Evolutionary conservation across 1,140 invertebrate genomes (phyloP), one percentile per base, ranked within the genome.

Genomic region (Asbolus verrucosus): DNA sequence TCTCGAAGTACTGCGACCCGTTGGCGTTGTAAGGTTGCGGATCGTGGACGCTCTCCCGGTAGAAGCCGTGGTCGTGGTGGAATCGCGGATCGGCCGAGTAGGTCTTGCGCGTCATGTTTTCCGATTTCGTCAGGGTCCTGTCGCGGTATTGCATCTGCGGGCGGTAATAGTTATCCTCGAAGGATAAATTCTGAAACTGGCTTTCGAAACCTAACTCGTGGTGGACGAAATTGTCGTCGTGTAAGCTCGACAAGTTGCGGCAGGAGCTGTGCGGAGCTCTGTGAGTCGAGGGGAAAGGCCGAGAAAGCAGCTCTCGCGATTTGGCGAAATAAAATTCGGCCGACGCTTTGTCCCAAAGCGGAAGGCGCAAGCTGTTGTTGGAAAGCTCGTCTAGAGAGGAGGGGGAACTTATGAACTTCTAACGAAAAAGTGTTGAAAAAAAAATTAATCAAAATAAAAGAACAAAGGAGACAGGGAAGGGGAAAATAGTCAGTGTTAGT

Each of bases 261-360:
- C 75, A 79, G 1, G 76, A 78, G 65, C 65, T 75, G 38, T 80
- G 75, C 0, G 73, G 73, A n/a, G 62, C 68, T 65, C 68, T 59
- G 31, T 63, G 65, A 1, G 75, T 61, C n/a, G 73, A 72, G n/a
- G 78, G 77, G 67, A 81, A 84, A 0, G 88, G 87, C 39, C 87
- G 87, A 0, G 87, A 87, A 0, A 91, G 79, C 0, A 91, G 78
- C 79, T 91, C 89, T 1, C 89, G 84, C 0, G 89, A 91, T 72
- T 90, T 89, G 2, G 90, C 88, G 69, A 91, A 91, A 75, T 88
- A 90, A 73, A 90, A 90, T 77, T 91, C 90, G 0, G 89, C 89
- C 3, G 88, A 89, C 3, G 89, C 88, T 79, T 89, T 88, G 77
- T 91, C 89, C 86, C 90, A 91, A 1, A 90, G 77, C 1, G 89